phyloP scores from a whole-genome alignment of 2,888 invertebrate species.

The Acleris literana region DNA sequence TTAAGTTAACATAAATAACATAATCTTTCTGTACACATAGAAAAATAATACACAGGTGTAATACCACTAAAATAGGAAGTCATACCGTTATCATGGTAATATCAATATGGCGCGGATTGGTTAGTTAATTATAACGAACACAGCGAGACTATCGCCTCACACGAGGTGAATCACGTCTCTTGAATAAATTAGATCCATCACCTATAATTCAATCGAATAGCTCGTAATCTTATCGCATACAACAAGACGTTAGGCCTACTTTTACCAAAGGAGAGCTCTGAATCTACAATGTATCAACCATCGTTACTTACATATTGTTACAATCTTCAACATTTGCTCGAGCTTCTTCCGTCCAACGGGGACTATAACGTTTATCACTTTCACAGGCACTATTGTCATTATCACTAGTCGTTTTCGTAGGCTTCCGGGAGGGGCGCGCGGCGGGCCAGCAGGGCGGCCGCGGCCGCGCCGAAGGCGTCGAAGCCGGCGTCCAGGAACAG shows the following conservation, averaged over 20 bases:
- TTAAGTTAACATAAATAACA: conserved; percentile 30
- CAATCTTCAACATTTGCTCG: neutral
- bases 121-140: conserved; percentile 14
- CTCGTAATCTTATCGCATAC: neutral
- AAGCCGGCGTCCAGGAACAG: conserved; percentile 94
- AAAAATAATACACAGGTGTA: conserved; percentile 35
- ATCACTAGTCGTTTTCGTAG: conserved; percentile 2
- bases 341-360: neutral
- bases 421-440: conserved; percentile 46
- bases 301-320: no score
- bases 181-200: conserved; percentile 14
- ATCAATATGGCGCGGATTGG: conserved; percentile 36
- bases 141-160: conserved; percentile 8
- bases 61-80: conserved; percentile 37
- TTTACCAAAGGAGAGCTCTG: neutral
- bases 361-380: neutral
- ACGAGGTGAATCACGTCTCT: conserved; percentile 12
- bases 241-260: conserved; percentile 5
- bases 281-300: neutral
- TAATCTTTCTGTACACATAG: conserved; percentile 33
- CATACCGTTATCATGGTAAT: conserved; percentile 35
- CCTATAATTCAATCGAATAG: conserved; percentile 1
- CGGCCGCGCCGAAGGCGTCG: conserved; percentile 83
- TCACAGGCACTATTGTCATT: neutral
- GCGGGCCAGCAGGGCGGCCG: conserved; percentile 72